Base-by-base conservation (phyloP, 1,140 invertebrate genomes). In the roundworm (Caenorhabditis elegans) region DNA sequence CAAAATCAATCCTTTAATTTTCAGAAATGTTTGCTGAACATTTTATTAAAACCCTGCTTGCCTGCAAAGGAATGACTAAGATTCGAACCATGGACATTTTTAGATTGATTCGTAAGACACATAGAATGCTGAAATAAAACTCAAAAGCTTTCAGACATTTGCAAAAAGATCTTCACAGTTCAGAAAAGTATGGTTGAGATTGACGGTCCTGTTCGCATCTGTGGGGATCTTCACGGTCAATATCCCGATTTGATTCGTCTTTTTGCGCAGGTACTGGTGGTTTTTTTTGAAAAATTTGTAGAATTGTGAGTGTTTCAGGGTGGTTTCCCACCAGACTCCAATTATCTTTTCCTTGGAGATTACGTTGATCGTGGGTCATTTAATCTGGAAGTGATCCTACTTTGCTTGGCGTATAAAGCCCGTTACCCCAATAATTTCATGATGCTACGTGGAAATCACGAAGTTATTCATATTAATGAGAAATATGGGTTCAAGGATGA, bases 371-470 rank as follows among this genome's bases (percentile, higher is more conserved):
- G 83, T 28, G 83, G 83, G 5, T 31, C 26, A 8, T 70, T 17
- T 24, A 70, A 43, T 70, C 3, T 70, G 10, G 60, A 70, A 70
- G 60, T 70, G 0, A n/a, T 70, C 1, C 34, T 70, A 2, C 60
- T 70, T 39, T 70, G 60, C n/a, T 10, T 70, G 3, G 22, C 17
- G 2, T 70, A 22, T n/a, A 70, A 70, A 22, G 60, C 60, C 17
- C 15, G 93, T 86, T 93, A 92, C 87, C 92, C 92, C 75, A 92
- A 92, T 85, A 92, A 92, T 85, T 93, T 92, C 87, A 92, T 92
- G 83, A 88, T 92, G 17, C 87, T 92, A 48, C 85, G 92, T 79
- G 92, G 92, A 51, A 92, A 92, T 87, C 92, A 92, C 86, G 92
- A 92, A 86, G 92, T 92, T 90, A 92, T 92, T 48, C 91, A 90